Base-by-base conservation (phyloP, 2,113 vertebrate genomes). In the Pomatostomus ruficeps region DNA sequence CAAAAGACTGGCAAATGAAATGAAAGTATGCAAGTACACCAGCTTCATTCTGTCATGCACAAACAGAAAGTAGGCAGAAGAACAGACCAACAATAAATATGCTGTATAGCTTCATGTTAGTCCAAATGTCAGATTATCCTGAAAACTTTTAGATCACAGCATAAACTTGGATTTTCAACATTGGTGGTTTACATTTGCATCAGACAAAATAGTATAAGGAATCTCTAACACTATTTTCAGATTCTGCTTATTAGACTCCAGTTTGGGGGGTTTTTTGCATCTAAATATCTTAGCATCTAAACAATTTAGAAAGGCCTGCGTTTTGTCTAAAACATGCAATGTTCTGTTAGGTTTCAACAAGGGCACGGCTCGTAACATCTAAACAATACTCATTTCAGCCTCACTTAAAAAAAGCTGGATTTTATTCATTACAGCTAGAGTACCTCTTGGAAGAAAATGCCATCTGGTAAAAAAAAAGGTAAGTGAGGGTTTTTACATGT, bases 291-390 rank as follows among this genome's bases (percentile, higher is more conserved):
- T 40, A 65, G 19, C 2, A 28, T 14, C 8, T 51, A 45, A 40
- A 70, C 14, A 61, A 46, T 51, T 61, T 55, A n/a, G 18, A 23
- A 62, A 88, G 14, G 8, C 3, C 29, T 42, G 26, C 2, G 52
- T 36, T 74, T 79, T 31, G 2, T 83, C 28, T 36, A 46, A 48
- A 66, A 61, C 61, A 43, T 67, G 2, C 2, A 61, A 10, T 4
- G 2, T 59, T 92, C n/a, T 49, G 20, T 15, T 16, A 61, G 6
- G 8, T 82, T 88, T 85, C 62, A 79, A 45, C 3, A 43, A 58
- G 16, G 65, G 5, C 6, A 55, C 12, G 9, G 15, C 6, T 28
- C 0, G 1, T 48, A 52, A 40, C 7, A 48, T 33, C 25, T 65
- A 40, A 79, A 22, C 1, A 28, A 57, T 40, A 51, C 4, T 35